These are phyloP conservation scores for Spodoptera frugiperda DNA, from an alignment of 1,140 invertebrate species.

Conservation along the genomic window DNA sequence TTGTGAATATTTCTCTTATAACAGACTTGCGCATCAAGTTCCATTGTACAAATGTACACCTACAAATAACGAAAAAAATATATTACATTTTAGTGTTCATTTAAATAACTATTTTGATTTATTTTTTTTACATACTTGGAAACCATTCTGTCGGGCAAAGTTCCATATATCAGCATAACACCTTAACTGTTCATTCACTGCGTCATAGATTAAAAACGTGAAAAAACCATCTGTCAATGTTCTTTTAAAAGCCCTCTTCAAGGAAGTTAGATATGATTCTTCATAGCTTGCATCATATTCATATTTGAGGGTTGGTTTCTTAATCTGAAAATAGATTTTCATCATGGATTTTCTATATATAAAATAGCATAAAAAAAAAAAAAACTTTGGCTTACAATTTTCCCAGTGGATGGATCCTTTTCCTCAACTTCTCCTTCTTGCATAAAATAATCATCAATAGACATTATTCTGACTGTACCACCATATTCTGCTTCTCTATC, in stretches of 20 bases:
- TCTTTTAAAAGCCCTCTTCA: conserved; percentile 97
- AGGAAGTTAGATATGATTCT: conserved; percentile 91
- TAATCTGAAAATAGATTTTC: conserved; percentile 84
- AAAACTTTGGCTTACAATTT: conserved; percentile 61
- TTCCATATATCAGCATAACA: conserved; percentile 96
- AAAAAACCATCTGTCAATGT: conserved; percentile 97
- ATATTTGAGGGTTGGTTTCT: conserved; percentile 92
- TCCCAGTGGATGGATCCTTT: conserved; percentile 92
- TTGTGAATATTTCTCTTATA: conserved; percentile 94
- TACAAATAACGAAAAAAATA: conserved; percentile 68
- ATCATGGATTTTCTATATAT: no score
- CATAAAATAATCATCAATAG: conserved; percentile 98
- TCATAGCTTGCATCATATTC: conserved; percentile 96
- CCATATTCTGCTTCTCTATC: conserved; percentile 88
- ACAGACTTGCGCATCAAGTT: conserved; percentile 92
- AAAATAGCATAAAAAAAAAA: not conserved
- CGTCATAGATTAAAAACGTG: conserved; percentile 96
- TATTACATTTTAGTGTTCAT: not conserved
- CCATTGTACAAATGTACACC: conserved; percentile 96
- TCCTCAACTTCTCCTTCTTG: conserved; percentile 94
- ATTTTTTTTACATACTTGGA: conserved; percentile 89
- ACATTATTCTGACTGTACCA: conserved; percentile 93
- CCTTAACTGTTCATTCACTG: conserved; percentile 93
- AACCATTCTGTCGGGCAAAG: conserved; percentile 94
- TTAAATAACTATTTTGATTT: not conserved